A percentile compares a stretch with the other conserved stretches of the same genome.
Conservation (phyloP, 2,113 vertebrate genomes). For the Falcunculus frontatus region DNA sequence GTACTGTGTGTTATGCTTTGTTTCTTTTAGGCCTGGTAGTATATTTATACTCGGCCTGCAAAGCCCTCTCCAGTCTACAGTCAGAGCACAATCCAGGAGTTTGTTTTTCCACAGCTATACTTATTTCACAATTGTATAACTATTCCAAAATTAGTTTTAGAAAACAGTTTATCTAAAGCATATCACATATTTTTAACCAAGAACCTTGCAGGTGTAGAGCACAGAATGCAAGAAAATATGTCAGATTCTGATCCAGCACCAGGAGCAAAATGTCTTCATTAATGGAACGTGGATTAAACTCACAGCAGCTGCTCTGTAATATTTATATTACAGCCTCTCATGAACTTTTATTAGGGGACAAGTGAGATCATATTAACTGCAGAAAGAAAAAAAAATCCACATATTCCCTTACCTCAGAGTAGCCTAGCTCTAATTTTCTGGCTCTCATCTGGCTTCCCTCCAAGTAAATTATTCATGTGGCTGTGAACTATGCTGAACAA, state of each 20-base stretch:
- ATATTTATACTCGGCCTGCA: conserved; percentile 30
- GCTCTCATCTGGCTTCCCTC: background rate
- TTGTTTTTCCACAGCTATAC: conserved; percentile 25
- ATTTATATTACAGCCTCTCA: conserved; percentile 25
- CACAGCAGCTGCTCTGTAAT: conserved; percentile 22
- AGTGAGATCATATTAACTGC: conserved; percentile 20
- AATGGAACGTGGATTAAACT: conserved; percentile 9
- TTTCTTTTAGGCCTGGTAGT: conserved; percentile 33
- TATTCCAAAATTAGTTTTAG: conserved; percentile 6
- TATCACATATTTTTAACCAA: background rate
- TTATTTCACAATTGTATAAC: background rate
- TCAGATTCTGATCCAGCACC: background rate
- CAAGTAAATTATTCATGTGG: background rate
- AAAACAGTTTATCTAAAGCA: background rate
- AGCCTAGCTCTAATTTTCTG: background rate
- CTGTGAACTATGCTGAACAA: background rate
- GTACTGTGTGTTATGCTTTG: background rate
- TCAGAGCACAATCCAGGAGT: background rate
- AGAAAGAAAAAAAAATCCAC: background rate
- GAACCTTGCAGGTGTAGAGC: conserved; percentile 10
- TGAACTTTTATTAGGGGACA: conserved; percentile 32
- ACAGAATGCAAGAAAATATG: background rate
- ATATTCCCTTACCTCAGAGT: background rate
- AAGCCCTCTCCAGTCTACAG: background rate
- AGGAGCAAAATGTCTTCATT: conserved; percentile 12